Conservation (phyloP, 2,888 invertebrate genomes). For the Polyommatus icarus region DNA sequence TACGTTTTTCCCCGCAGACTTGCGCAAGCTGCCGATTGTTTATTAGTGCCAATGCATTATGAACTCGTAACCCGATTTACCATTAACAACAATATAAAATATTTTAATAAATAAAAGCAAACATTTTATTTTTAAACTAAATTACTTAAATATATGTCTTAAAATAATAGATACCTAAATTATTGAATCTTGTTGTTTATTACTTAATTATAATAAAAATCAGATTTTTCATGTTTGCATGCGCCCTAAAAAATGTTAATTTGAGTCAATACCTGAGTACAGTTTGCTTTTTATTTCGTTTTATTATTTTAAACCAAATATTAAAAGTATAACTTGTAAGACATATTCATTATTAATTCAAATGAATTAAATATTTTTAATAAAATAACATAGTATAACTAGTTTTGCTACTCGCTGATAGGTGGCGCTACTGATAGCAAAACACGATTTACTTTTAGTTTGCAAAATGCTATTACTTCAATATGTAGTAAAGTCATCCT, state of each 20-base stretch:
- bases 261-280: no score
- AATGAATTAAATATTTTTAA: not conserved
- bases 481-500: no score
- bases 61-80: constrained; percentile 32
- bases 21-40: constrained; percentile 50
- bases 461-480: not conserved
- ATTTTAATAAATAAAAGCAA: not conserved
- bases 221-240: no score
- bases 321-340: no score
- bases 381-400: constrained; percentile 7
- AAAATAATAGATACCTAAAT: no score
- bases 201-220: no score
- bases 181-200: no score
- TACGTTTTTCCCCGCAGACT: constrained; percentile 50
- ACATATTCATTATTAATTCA: no score
- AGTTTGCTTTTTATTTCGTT: no score
- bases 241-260: no score
- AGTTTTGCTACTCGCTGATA: constrained; percentile 58
- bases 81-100: constrained; percentile 3
- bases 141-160: no score
- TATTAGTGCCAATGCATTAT: constrained; percentile 36
- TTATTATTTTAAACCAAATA: no score
- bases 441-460: not conserved
- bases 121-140: not conserved
- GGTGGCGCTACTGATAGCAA: constrained; percentile 54